phyloP scores from a whole-genome alignment of 2,888 invertebrate species.

The Andrena haemorrhoa region DNA sequence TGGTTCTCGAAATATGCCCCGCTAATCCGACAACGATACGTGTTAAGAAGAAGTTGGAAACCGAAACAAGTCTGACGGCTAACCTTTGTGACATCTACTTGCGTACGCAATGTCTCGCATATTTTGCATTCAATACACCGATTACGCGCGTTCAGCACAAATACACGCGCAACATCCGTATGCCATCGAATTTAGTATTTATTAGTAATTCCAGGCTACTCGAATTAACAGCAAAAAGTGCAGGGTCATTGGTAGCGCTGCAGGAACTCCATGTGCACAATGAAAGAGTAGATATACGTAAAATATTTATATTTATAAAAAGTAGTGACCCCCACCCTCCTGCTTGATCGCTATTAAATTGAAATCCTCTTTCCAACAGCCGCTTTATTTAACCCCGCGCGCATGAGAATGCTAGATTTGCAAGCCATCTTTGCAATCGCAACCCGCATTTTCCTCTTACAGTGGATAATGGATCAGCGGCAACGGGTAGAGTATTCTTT shows the following conservation, averaged over 20 bases:
- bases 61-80: slow-evolving; percentile 43
- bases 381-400: too few species aligned
- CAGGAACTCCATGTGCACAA: neutral
- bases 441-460: neutral
- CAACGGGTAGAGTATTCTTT: too few species aligned
- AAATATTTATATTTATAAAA: too few species aligned
- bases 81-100: slow-evolving; percentile 79
- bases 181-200: neutral
- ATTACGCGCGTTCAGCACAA: slow-evolving; percentile 68
- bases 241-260: neutral
- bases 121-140: slow-evolving; percentile 80
- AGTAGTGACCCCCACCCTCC: too few species aligned
- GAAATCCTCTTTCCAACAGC: too few species aligned
- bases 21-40: neutral
- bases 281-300: neutral
- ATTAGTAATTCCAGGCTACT: neutral
- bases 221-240: neutral
- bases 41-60: neutral
- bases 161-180: slow-evolving; percentile 71
- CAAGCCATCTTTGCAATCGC: too few species aligned
- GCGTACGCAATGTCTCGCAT: slow-evolving; percentile 68
- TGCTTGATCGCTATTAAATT: too few species aligned
- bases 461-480: neutral
- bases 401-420: too few species aligned
- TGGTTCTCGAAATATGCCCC: neutral